Evolutionary conservation across 1,140 invertebrate genomes (phyloP), one percentile per base, ranked within the genome.

Genomic region (Diachasma alloeum): DNA sequence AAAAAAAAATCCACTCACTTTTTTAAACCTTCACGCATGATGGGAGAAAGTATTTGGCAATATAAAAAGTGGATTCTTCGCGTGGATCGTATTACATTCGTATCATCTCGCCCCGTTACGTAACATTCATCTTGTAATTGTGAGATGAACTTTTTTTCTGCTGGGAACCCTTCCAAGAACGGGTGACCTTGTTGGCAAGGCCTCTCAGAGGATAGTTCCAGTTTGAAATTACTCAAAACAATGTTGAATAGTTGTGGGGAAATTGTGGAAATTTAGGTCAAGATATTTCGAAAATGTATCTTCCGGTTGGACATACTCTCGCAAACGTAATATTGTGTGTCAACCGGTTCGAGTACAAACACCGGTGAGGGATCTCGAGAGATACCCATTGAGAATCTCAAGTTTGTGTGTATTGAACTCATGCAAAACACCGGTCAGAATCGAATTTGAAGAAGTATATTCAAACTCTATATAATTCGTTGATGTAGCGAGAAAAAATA

Each of bases 281-380:
- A 26, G 24, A 5, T 63, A 53, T 53, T 53, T 53, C 48, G 48
- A 53, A 53, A 24, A 63, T 63, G 19, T 63, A 63, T 63, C 59
- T 63, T 63, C 24, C 22, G 59, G 59, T 63, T 17, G 59, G 24
- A 63, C 59, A 24, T 63, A 63, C 59, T 26, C 59, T 63, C 19
- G 5, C 24, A 15, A 5, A 63, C 24, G 59, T 24, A 63, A 63
- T 31, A 63, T 63, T 63, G 48, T 53, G n/a, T 53, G 59, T 31
- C 59, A 63, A 63, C 59, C 59, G 59, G 59, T 63, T 63, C 24
- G 24, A 63, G 59, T 63, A 10, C 19, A 63, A 63, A 63, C 59
- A 63, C 1, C 24, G 59, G 6, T 10, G 22, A 63, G 59, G 22
- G 59, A 19, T 63, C 59, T 63, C 24, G 3, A 63, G 48, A 56